phyloP scores from a whole-genome alignment of 1,140 invertebrate genomes.

The Macrobrachium rosenbergii region DNA sequence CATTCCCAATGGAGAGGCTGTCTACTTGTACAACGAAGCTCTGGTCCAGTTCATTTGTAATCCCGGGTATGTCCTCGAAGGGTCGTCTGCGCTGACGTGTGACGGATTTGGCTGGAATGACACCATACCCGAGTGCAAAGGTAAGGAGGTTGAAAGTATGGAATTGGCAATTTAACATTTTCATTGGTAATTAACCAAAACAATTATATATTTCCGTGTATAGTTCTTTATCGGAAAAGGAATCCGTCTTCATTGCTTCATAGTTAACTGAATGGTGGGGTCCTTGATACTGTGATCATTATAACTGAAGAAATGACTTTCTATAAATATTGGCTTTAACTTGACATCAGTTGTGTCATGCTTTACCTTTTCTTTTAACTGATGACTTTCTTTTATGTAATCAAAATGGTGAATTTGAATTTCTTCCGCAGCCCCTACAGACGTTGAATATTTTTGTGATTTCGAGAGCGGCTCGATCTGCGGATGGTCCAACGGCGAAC shows the following conservation, averaged over 20 bases:
- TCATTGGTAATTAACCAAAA: too few species aligned
- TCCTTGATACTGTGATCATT: too few species aligned
- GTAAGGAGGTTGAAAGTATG: neutral
- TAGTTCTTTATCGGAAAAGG: neutral
- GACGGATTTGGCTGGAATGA: conserved; percentile 26
- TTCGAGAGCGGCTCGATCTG: conserved; percentile 13
- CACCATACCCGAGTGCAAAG: conserved; percentile 7
- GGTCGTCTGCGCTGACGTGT: conserved; percentile 23
- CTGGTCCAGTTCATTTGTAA: conserved; percentile 9
- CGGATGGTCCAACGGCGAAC: neutral
- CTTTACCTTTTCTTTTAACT: too few species aligned
- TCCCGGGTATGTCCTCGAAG: conserved; percentile 3
- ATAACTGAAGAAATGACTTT: too few species aligned
- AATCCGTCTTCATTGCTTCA: neutral
- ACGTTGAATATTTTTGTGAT: neutral
- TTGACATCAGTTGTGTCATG: too few species aligned
- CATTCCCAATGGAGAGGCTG: neutral
- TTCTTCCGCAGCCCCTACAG: neutral
- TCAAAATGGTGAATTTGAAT: too few species aligned
- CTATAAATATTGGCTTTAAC: too few species aligned
- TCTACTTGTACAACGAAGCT: conserved; percentile 7
- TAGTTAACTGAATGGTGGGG: too few species aligned
- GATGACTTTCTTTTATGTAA: too few species aligned
- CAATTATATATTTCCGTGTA: neutral
- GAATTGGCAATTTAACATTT: neutral